Evolutionary conservation across 2,888 invertebrate species (phyloP).

Genomic region (Trachelus troglodyta): DNA sequence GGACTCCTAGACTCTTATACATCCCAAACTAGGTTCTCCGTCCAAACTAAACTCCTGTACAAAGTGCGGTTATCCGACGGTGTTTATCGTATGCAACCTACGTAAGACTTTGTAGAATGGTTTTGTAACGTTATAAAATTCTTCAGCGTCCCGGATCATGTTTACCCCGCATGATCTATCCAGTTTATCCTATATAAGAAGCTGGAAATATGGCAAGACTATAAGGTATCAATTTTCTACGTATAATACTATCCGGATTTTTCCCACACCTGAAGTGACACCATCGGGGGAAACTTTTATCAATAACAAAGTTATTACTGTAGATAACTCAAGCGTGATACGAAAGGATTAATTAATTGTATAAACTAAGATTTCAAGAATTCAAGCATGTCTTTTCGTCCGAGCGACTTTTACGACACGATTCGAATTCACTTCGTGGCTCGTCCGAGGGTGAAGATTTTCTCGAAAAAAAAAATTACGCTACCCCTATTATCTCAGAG

Average conservation of each 20-base stretch:
- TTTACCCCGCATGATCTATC: neutral
- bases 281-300: neutral
- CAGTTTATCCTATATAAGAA: neutral
- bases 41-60: neutral
- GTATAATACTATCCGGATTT: neutral
- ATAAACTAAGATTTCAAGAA: neutral
- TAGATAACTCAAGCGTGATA: neutral
- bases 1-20: neutral
- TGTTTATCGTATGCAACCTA: neutral
- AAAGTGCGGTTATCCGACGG: constrained; percentile 9
- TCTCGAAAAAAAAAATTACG: constrained; percentile 17
- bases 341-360: neutral
- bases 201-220: neutral
- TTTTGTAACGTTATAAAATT: constrained; percentile 4
- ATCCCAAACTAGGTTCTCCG: neutral
- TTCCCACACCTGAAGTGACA: neutral
- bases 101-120: neutral
- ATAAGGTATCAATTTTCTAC: neutral
- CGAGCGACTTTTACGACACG: neutral
- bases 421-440: neutral
- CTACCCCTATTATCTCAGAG: constrained; percentile 14
- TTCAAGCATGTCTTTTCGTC: neutral
- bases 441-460: constrained; percentile 2
- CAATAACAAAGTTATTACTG: neutral
- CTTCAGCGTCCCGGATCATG: neutral